Percentiles rank a stretch among this genome's conserved stretches.
These are phyloP conservation scores for Steatornis caripensis DNA, from an alignment of 2,113 vertebrate species.

Conservation along the genomic window DNA sequence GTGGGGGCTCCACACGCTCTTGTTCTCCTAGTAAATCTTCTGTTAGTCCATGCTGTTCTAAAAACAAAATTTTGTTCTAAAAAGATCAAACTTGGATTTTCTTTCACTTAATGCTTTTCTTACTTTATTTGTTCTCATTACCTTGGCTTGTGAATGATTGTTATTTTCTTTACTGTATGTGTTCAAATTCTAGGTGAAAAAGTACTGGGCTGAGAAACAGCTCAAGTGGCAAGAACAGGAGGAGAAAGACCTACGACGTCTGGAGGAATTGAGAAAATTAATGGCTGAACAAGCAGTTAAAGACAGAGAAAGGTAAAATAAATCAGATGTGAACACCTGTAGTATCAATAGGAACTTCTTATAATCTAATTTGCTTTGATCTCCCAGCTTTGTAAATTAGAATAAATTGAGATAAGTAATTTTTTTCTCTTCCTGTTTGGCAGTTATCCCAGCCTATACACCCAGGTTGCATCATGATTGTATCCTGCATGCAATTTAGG, in stretches of 20 bases:
- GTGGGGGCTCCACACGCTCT: not conserved
- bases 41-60: not conserved
- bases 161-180: conserved; percentile 11
- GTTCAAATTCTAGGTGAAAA: conserved; percentile 78
- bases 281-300: conserved; percentile 84
- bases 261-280: conserved; percentile 79
- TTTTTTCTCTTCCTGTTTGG: not conserved
- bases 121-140: not conserved
- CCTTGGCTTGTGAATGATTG: not conserved
- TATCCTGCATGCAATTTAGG: not conserved
- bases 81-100: not conserved
- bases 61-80: not conserved
- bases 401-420: not conserved
- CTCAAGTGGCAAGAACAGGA: conserved; percentile 78
- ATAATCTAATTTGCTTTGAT: not conserved
- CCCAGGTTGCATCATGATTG: not conserved
- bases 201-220: conserved; percentile 82
- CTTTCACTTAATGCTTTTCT: not conserved
- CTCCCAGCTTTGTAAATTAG: not conserved
- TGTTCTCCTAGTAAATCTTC: not conserved
- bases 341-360: not conserved
- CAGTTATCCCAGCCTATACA: not conserved
- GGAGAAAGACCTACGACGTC: conserved; percentile 73
- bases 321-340: not conserved
- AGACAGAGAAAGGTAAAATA: conserved; percentile 84